These are phyloP conservation scores for Macrobrachium rosenbergii DNA, from an alignment of 1,140 invertebrate species.

Conservation along the genomic window DNA sequence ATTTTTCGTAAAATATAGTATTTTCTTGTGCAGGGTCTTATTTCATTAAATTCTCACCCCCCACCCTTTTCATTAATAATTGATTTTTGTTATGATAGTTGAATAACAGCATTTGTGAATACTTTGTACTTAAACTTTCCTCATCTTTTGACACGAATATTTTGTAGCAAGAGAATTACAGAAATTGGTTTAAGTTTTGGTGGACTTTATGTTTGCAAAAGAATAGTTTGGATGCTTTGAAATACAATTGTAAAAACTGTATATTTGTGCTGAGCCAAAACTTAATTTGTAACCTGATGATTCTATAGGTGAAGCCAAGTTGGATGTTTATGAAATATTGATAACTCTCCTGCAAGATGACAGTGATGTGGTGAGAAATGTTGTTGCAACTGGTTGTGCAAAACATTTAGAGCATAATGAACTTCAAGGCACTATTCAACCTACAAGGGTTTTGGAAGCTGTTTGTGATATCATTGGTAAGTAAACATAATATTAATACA, in stretches of 20 bases:
- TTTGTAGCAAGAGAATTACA: too few relatives aligned
- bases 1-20: too few relatives aligned
- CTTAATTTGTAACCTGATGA: too few relatives aligned
- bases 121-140: background rate
- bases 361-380: constrained; percentile 35
- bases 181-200: too few relatives aligned
- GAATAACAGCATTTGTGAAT: too few relatives aligned
- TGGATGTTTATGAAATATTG: constrained; percentile 28
- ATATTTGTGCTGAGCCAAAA: background rate
- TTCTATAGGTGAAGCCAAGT: background rate
- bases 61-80: background rate
- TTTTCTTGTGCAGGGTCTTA: background rate
- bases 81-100: too few relatives aligned
- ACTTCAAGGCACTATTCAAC: constrained; percentile 14
- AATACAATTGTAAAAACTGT: background rate
- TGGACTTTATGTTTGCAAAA: too few relatives aligned
- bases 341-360: constrained; percentile 47
- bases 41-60: background rate
- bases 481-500: background rate
- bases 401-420: constrained; percentile 54
- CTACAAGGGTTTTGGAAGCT: constrained; percentile 35
- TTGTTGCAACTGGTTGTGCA: constrained; percentile 55
- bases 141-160: background rate
- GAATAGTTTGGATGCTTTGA: background rate
- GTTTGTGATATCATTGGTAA: constrained; percentile 44